Percentiles rank a stretch among this genome's conserved stretches.
phyloP scores from a whole-genome alignment of 2,888 invertebrate species.

The Lycia hirtaria region DNA sequence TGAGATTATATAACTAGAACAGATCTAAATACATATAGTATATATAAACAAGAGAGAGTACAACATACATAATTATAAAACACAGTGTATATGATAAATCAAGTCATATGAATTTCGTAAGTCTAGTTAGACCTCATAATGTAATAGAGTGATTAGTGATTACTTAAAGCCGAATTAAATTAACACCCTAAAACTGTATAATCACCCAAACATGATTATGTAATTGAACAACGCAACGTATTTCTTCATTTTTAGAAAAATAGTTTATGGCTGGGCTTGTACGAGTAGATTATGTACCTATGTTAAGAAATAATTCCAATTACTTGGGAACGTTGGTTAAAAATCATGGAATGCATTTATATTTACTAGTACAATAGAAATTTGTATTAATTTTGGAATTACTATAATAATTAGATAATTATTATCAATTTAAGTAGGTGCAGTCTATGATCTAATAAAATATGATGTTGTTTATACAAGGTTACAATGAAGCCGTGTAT shows the following conservation, averaged over 20 bases:
- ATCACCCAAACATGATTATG: slow-evolving; percentile 22
- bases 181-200: slow-evolving; percentile 21
- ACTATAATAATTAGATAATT: too few species aligned
- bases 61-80: too few species aligned
- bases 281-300: slow-evolving; percentile 12
- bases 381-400: too few species aligned
- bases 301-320: slow-evolving; percentile 1
- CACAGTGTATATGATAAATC: too few species aligned
- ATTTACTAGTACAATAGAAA: too few species aligned
- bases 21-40: too few species aligned
- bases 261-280: slow-evolving; percentile 12
- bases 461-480: too few species aligned
- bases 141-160: slow-evolving; percentile 28
- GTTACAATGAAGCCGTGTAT: too few species aligned
- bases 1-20: too few species aligned
- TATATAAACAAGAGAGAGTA: too few species aligned
- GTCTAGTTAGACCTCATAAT: slow-evolving; percentile 10
- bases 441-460: too few species aligned
- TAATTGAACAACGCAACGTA: slow-evolving; percentile 23
- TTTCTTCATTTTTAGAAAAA: slow-evolving; percentile 11
- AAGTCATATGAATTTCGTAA: background rate
- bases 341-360: background rate
- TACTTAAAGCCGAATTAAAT: slow-evolving; percentile 17
- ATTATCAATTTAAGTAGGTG: too few species aligned
- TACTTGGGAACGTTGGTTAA: background rate